Conservation (phyloP, 2,888 invertebrate species). For the Metacarcinus magister region DNA sequence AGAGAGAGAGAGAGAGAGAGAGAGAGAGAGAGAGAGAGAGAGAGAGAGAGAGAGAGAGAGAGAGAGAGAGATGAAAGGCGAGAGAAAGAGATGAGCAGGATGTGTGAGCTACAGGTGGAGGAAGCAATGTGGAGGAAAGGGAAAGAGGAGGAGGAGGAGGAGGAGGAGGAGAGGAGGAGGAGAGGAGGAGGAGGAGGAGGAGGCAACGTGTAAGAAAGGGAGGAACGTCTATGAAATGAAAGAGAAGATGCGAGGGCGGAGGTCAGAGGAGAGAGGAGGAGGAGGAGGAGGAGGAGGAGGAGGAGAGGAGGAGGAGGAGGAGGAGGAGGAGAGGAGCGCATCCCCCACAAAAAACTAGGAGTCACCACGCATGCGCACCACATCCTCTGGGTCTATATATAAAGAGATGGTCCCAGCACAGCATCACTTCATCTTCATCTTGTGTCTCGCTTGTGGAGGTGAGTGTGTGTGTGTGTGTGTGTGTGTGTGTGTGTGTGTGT, state of each 20-base stretch:
- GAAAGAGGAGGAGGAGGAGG: background rate
- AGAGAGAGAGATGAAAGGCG: background rate
- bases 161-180: background rate
- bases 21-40: background rate
- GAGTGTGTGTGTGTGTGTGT: constrained; percentile 17
- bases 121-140: too few relatives aligned
- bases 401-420: background rate
- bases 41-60: background rate
- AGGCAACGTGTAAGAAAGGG: background rate
- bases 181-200: background rate
- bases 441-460: background rate
- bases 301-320: background rate
- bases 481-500: constrained; percentile 4
- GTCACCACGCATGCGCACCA: constrained; percentile 26
- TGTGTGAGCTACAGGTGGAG: too few relatives aligned
- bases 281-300: constrained; percentile 26
- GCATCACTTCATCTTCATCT: constrained; percentile 9
- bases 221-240: background rate
- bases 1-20: background rate
- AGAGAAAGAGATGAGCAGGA: background rate
- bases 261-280: background rate
- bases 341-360: background rate
- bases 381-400: background rate
- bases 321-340: background rate
- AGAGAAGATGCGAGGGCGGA: background rate